A percentile compares a stretch with the other conserved stretches of the same genome.
These are phyloP conservation scores for Berghia stephanieae DNA, from an alignment of 1,140 invertebrate species.

Conservation along the genomic window DNA sequence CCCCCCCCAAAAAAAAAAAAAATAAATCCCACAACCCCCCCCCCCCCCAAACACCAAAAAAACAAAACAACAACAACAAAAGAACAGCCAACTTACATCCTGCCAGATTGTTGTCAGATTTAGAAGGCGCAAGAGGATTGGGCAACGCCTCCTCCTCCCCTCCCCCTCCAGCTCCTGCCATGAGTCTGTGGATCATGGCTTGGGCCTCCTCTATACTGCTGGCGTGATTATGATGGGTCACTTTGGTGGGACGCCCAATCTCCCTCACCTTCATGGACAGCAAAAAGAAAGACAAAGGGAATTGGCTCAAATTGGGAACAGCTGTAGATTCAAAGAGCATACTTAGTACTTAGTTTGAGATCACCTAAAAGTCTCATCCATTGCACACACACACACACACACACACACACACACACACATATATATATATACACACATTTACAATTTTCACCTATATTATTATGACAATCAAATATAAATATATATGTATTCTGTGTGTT, in stretches of 20 bases:
- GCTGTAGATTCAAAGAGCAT: no score
- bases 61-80: not conserved
- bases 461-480: no score
- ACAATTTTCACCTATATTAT: no score
- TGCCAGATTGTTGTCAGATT: slow-evolving; percentile 29
- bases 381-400: not conserved
- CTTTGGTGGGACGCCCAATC: slow-evolving; percentile 61
- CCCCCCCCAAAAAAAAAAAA: not conserved
- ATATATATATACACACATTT: not conserved
- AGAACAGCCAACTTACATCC: slow-evolving; percentile 25
- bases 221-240: slow-evolving; percentile 56
- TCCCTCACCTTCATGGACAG: not conserved
- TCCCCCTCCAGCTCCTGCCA: slow-evolving; percentile 33
- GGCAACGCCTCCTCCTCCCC: slow-evolving; percentile 30
- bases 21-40: not conserved
- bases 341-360: no score
- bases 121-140: slow-evolving; percentile 37
- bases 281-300: not conserved
- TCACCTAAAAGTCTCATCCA: no score
- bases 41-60: not conserved
- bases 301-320: no score
- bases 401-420: not conserved
- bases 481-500: no score
- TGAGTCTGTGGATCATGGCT: slow-evolving; percentile 55
- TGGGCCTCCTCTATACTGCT: slow-evolving; percentile 52